These are phyloP conservation scores for Melanargia galathea DNA, from an alignment of 2,888 invertebrate species.

Conservation along the genomic window DNA sequence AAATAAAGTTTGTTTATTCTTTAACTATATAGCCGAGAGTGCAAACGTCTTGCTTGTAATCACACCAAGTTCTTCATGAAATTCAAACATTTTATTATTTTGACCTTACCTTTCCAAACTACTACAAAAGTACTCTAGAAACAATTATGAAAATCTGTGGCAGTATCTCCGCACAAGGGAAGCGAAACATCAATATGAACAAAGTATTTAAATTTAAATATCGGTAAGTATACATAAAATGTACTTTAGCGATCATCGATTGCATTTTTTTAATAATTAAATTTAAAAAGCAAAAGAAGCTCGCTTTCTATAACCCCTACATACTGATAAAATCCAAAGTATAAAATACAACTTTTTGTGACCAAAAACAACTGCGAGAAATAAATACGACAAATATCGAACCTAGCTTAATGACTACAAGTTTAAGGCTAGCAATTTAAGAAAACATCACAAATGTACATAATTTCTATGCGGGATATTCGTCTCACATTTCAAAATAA, in stretches of 20 bases:
- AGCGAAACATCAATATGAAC: slow-evolving; percentile 28
- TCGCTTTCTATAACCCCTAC: slow-evolving; percentile 30
- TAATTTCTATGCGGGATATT: slow-evolving; percentile 52
- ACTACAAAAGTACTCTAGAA: slow-evolving; percentile 21
- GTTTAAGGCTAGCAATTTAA: slow-evolving; percentile 73
- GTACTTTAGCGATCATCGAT: slow-evolving; percentile 31
- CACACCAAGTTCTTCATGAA: not conserved
- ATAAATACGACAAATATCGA: slow-evolving; percentile 68
- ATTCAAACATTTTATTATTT: slow-evolving; percentile 7
- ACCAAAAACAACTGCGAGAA: slow-evolving; percentile 59
- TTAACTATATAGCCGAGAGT: not conserved
- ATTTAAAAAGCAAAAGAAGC: slow-evolving; percentile 29
- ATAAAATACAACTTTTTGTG: slow-evolving; percentile 61
- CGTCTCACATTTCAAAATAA: slow-evolving; percentile 63
- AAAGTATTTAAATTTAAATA: slow-evolving; percentile 19
- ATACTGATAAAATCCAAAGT: slow-evolving; percentile 36
- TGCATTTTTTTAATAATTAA: slow-evolving; percentile 23
- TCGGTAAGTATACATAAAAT: slow-evolving; percentile 20
- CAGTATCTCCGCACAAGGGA: slow-evolving; percentile 47
- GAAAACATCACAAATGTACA: slow-evolving; percentile 73
- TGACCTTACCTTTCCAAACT: slow-evolving; percentile 7
- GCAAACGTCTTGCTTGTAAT: slow-evolving; percentile 13
- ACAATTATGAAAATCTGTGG: slow-evolving; percentile 47
- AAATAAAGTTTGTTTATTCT: not conserved
- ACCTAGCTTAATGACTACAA: slow-evolving; percentile 78